phyloP scores from a whole-genome alignment of 2,797 vertebrate species.

The Acanthurus lineatus region DNA sequence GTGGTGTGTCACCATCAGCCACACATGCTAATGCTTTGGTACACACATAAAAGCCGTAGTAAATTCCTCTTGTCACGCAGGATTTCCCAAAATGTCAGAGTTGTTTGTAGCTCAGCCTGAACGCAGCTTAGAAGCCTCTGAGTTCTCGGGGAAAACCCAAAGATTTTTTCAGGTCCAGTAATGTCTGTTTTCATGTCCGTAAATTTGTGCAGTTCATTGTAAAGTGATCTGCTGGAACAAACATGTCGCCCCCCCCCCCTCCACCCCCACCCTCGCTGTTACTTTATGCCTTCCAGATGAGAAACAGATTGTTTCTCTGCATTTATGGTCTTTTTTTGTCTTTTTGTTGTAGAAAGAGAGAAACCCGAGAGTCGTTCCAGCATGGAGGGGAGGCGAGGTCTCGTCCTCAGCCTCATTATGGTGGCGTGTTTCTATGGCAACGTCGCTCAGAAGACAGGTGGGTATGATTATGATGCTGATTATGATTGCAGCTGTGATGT shows the following conservation, averaged over 20 bases:
- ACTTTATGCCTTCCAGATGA: constrained; percentile 34
- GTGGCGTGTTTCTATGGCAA: constrained; percentile 66
- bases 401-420: constrained; percentile 71
- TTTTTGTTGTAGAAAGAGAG: constrained; percentile 48
- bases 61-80: not conserved
- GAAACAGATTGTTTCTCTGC: constrained; percentile 7
- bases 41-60: not conserved
- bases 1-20: not conserved
- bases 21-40: not conserved
- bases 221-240: not conserved
- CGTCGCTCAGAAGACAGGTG: constrained; percentile 79
- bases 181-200: constrained; percentile 2
- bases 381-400: constrained; percentile 69
- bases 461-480: constrained; percentile 44
- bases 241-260: not conserved
- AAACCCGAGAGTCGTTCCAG: constrained; percentile 54
- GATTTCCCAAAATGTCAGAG: not conserved
- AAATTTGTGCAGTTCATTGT: not conserved
- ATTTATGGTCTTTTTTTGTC: not conserved
- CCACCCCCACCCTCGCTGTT: not conserved
- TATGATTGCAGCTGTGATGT: constrained; percentile 1
- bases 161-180: not conserved
- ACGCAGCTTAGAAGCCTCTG: too few relatives aligned
- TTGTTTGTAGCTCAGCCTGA: constrained; percentile 6
- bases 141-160: not conserved